Percentiles rank a stretch among this genome's conserved stretches.
These are phyloP conservation scores for Hirtodrosophila histrioides DNA, from an alignment of 2,888 invertebrate species.

Conservation along the genomic window DNA sequence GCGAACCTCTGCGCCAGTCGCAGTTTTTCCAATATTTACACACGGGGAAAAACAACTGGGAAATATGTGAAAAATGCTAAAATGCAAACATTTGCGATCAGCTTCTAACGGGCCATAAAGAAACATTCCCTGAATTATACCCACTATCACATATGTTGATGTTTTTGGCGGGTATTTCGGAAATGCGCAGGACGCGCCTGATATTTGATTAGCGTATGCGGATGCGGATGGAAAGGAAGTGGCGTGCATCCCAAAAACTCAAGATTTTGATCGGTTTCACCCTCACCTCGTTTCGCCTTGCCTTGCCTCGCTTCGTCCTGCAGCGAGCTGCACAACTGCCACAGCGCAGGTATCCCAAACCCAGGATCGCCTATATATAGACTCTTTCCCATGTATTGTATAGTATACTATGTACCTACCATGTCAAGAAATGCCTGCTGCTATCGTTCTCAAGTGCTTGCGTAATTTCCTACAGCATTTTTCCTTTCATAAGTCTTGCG, in stretches of 20 bases:
- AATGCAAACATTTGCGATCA: slow-evolving; percentile 44
- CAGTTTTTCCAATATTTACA: slow-evolving; percentile 38
- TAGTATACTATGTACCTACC: slow-evolving; percentile 15
- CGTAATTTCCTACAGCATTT: slow-evolving; percentile 60
- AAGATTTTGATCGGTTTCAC: slow-evolving; percentile 69
- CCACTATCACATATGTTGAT: slow-evolving; percentile 62
- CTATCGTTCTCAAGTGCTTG: slow-evolving; percentile 67
- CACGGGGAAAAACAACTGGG: slow-evolving; percentile 54
- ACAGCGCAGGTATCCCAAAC: slow-evolving; percentile 44
- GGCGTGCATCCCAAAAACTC: slow-evolving; percentile 52
- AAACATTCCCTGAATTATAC: slow-evolving; percentile 29
- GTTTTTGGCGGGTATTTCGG: slow-evolving; percentile 69
- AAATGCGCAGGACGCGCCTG: slow-evolving; percentile 36
- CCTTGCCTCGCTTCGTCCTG: neutral
- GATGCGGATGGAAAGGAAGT: slow-evolving; percentile 57
- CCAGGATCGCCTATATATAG: slow-evolving; percentile 37
- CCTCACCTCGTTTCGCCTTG: slow-evolving; percentile 30
- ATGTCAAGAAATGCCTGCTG: slow-evolving; percentile 21
- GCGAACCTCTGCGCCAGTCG: slow-evolving; percentile 22
- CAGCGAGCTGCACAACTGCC: slow-evolving; percentile 37
- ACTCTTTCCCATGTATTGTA: slow-evolving; percentile 20
- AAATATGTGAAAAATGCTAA: slow-evolving; percentile 37
- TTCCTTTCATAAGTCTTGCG: slow-evolving; percentile 35
- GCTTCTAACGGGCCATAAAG: slow-evolving; percentile 48
- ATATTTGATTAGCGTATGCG: slow-evolving; percentile 74